Conservation (phyloP, 2,113 vertebrate genomes). For the Todiramphus chloris region DNA sequence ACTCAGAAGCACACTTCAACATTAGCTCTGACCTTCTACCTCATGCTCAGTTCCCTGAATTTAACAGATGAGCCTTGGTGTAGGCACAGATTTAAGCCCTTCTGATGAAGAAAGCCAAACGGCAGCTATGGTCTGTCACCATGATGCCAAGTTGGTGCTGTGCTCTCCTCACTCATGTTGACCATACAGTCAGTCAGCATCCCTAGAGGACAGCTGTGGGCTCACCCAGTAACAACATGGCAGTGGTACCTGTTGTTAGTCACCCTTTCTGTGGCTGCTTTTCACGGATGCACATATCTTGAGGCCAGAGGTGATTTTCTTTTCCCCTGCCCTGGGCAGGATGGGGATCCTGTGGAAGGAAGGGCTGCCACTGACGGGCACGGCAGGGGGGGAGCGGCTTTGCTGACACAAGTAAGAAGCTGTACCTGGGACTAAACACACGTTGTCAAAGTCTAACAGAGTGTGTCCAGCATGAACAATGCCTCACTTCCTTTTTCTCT, state of each 20-base stretch:
- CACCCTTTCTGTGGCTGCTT: background rate
- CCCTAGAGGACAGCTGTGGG: background rate
- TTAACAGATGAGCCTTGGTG: background rate
- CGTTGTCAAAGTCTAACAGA: background rate
- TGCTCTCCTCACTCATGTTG: background rate
- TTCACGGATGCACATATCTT: background rate
- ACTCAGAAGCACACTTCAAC: background rate
- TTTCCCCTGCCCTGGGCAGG: background rate
- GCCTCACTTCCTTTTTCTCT: slow-evolving; percentile 16
- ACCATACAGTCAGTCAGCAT: background rate
- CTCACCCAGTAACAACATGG: background rate
- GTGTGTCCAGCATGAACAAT: background rate
- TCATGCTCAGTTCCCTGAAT: background rate
- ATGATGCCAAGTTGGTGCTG: background rate
- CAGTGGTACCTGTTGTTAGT: background rate
- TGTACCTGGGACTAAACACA: background rate
- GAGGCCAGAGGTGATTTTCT: background rate
- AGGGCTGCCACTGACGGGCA: background rate
- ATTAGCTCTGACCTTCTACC: background rate
- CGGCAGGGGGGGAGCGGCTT: background rate
- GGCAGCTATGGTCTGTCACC: fast-evolving
- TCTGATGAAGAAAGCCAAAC: background rate
- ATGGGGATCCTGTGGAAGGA: background rate
- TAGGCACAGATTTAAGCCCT: background rate
- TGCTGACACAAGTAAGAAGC: background rate